Evolutionary conservation across 2,888 invertebrate species (phyloP).

Genomic region (Matsumyia berberina): DNA sequence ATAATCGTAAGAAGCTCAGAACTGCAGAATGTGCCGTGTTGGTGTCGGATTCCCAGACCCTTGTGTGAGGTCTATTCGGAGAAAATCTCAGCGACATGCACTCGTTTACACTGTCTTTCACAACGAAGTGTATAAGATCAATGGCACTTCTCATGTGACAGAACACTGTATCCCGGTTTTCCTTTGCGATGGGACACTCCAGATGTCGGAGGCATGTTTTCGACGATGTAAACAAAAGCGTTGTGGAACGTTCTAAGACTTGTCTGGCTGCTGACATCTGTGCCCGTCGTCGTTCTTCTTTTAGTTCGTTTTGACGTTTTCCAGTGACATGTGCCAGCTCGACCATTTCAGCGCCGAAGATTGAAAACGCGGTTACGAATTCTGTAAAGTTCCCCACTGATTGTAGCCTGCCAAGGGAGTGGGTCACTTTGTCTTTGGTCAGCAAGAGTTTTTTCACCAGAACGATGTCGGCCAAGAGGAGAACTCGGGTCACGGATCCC

Average conservation of each 20-base stretch:
- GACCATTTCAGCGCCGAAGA: constrained; percentile 99
- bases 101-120: constrained; percentile 96
- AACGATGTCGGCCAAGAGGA: constrained; percentile 98
- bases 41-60: constrained; percentile 87
- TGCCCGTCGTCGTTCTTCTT: constrained; percentile 96
- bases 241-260: constrained; percentile 97
- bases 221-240: constrained; percentile 98
- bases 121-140: constrained; percentile 98
- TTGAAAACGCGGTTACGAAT: constrained; percentile 99
- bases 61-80: constrained; percentile 80
- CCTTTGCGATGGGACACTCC: constrained; percentile 95
- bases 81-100: constrained; percentile 84
- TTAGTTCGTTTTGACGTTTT: constrained; percentile 91
- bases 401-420: constrained; percentile 92
- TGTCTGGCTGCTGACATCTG: constrained; percentile 98
- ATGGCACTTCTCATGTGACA: constrained; percentile 98
- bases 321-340: constrained; percentile 97
- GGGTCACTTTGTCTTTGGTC: constrained; percentile 97
- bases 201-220: constrained; percentile 98
- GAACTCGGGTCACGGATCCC: constrained; percentile 96
- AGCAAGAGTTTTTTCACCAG: constrained; percentile 97
- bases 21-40: constrained; percentile 91
- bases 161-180: constrained; percentile 98
- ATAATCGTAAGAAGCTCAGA: constrained; percentile 91
- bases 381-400: constrained; percentile 97